Conservation (phyloP, 2,888 invertebrate genomes). For the Cylloceria caligata region DNA sequence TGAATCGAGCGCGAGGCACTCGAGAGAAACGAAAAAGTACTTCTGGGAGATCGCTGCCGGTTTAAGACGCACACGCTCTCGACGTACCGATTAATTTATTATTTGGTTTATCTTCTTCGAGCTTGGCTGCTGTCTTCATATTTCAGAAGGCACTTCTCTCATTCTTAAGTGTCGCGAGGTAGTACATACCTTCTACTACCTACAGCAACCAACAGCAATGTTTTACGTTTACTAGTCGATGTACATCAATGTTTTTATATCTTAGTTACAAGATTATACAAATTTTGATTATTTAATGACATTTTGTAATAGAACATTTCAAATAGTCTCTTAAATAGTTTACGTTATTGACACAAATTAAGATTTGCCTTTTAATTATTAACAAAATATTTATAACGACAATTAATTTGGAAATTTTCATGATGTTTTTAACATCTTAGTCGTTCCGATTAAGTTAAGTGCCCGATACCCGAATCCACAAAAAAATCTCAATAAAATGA, state of each 20-base stretch:
- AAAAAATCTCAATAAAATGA: background rate
- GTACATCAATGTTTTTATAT: background rate
- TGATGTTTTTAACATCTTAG: background rate
- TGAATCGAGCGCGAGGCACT: constrained; percentile 38
- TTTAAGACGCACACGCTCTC: constrained; percentile 23
- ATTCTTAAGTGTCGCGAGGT: constrained; percentile 9
- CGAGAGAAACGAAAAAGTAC: constrained; percentile 18
- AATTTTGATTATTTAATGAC: too few species aligned
- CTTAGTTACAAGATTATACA: background rate
- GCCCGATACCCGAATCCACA: background rate
- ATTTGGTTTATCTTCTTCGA: constrained; percentile 62
- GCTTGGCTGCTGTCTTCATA: constrained; percentile 49
- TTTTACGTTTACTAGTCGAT: constrained; percentile 13
- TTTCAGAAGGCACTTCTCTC: constrained; percentile 47
- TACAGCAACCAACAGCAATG: background rate
- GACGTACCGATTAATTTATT: constrained; percentile 58
- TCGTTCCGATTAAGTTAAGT: background rate
- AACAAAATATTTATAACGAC: too few species aligned
- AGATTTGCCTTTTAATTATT: too few species aligned
- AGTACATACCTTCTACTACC: background rate
- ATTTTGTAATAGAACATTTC: background rate
- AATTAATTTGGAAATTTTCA: background rate
- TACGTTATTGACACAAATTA: too few species aligned
- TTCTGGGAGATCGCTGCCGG: constrained; percentile 7
- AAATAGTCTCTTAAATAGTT: too few species aligned